Percentiles rank a stretch among this genome's conserved stretches.
These are phyloP conservation scores for Pterobdella sp. DNA, from an alignment of 2,888 invertebrate species.

Conservation along the genomic window DNA sequence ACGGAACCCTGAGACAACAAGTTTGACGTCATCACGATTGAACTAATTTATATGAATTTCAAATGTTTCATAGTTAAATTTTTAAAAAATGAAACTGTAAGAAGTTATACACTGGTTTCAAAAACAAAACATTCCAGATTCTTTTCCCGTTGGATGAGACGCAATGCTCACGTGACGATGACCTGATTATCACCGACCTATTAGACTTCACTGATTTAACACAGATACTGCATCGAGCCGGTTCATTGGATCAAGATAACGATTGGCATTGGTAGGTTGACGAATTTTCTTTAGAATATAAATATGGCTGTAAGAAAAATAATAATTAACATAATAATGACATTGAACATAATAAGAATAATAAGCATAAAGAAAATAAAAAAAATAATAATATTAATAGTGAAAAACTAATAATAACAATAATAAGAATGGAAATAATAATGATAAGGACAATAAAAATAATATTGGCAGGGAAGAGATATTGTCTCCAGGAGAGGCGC, in stretches of 20 bases:
- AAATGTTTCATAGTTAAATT: no score
- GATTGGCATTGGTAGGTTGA: constrained; percentile 54
- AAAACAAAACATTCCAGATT: background rate
- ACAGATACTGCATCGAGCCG: constrained; percentile 44
- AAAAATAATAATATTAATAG: no score
- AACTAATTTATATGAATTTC: no score
- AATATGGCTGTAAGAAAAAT: no score
- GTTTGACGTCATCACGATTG: constrained; percentile 39
- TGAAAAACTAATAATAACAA: no score
- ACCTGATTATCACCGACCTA: constrained; percentile 45
- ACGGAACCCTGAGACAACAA: constrained; percentile 56
- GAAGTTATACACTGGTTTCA: background rate
- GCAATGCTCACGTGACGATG: constrained; percentile 17
- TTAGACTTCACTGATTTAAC: constrained; percentile 45
- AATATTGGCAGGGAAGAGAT: constrained; percentile 62
- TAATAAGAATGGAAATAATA: no score
- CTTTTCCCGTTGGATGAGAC: constrained; percentile 9
- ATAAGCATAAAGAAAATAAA: no score
- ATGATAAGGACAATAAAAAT: no score
- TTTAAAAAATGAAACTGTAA: no score
- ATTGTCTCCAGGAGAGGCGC: constrained; percentile 90
- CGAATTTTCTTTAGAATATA: no score
- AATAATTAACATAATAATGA: no score
- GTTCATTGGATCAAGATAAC: constrained; percentile 48
- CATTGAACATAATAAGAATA: no score